phyloP scores from a whole-genome alignment of 2,888 invertebrate species.

The Trachelus tabidus region DNA sequence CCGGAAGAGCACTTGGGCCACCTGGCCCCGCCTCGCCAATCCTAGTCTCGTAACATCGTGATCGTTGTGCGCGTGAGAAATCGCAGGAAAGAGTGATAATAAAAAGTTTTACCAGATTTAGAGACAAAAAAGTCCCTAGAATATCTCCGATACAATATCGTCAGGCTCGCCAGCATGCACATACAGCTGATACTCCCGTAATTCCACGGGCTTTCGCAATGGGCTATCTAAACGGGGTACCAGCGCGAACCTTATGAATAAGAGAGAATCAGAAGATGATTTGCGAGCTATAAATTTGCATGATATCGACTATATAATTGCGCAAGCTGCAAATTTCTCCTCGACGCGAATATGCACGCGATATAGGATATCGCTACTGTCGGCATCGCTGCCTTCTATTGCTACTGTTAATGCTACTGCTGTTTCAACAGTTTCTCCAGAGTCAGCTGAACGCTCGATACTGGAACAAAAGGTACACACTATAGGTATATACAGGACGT shows the following conservation, averaged over 20 bases:
- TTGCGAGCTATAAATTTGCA: constrained; percentile 31
- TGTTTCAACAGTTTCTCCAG: not conserved
- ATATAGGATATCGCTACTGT: not conserved
- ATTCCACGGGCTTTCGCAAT: not conserved
- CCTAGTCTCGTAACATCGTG: not conserved
- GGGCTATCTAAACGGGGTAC: not conserved
- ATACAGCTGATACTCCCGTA: not conserved
- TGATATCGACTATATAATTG: constrained; percentile 45
- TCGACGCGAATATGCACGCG: not conserved
- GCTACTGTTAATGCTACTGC: not conserved
- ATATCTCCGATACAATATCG: not conserved
- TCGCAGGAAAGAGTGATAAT: not conserved
- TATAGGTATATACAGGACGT: not conserved
- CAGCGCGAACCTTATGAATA: not conserved
- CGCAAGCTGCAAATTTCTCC: constrained; percentile 14
- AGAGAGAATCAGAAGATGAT: not conserved
- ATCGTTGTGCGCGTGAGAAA: not conserved
- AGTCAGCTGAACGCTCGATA: not conserved
- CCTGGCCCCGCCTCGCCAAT: not conserved
- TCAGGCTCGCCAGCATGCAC: not conserved
- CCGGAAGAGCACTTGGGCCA: not conserved
- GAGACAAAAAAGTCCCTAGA: not conserved
- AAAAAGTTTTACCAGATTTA: not conserved
- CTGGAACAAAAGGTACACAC: not conserved
- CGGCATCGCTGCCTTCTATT: not conserved